These are phyloP conservation scores for Copsychus sechellarum DNA, from an alignment of 2,113 vertebrate species.

Conservation along the genomic window DNA sequence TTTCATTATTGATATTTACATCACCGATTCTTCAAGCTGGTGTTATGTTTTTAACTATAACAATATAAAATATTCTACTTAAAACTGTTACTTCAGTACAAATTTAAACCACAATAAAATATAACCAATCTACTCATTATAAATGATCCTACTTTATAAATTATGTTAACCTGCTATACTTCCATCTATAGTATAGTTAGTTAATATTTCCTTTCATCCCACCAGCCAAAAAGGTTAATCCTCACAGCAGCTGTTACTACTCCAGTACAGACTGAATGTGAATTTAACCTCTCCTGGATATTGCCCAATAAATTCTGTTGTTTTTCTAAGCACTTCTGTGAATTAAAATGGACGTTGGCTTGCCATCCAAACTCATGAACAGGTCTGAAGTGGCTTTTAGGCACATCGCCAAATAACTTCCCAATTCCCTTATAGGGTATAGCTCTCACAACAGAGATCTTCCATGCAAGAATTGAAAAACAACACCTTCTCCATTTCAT, in stretches of 20 bases:
- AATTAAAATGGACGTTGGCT: conserved; percentile 64
- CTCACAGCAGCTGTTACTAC: conserved; percentile 70
- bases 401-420: conserved; percentile 61
- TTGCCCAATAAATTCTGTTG: conserved; percentile 51
- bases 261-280: conserved; percentile 54
- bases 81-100: not conserved
- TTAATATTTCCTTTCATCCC: conserved; percentile 52
- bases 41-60: not conserved
- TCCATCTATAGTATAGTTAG: not conserved
- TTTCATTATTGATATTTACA: not conserved
- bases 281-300: conserved; percentile 64
- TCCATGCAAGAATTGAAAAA: conserved; percentile 7
- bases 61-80: not conserved
- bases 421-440: conserved; percentile 69
- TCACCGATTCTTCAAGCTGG: not conserved
- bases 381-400: conserved; percentile 70
- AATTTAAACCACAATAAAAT: not conserved
- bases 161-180: conserved; percentile 7
- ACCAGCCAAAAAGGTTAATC: conserved; percentile 64
- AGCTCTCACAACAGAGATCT: conserved; percentile 55
- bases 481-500: conserved; percentile 30
- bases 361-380: conserved; percentile 59
- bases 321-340: conserved; percentile 61
- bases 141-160: not conserved
- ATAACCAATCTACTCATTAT: not conserved